Percentiles rank a stretch among this genome's conserved stretches.
These are phyloP conservation scores for Pristionchus japonicus DNA, from an alignment of 2,888 invertebrate species.

Conservation along the genomic window DNA sequence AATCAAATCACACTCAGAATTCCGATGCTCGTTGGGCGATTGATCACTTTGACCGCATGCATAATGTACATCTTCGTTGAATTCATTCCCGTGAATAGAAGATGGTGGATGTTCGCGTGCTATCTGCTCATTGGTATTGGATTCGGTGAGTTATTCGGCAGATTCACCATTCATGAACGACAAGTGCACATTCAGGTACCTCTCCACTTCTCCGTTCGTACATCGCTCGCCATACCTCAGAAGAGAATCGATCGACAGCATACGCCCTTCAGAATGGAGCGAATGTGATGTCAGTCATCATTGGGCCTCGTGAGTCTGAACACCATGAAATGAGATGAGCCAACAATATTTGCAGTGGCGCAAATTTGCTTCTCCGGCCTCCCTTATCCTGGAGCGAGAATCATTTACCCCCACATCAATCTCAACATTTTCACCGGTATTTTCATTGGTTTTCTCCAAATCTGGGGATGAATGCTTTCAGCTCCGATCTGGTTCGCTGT, in stretches of 20 bases:
- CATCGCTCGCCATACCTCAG: not conserved
- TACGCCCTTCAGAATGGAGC: slow-evolving; percentile 26
- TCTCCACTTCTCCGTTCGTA: not conserved
- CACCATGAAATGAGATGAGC: no score
- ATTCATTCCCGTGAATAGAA: not conserved
- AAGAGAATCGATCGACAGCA: slow-evolving; percentile 8
- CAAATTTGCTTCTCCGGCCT: not conserved
- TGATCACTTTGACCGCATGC: not conserved
- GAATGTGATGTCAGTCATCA: not conserved
- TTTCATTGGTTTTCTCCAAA: not conserved
- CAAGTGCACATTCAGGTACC: not conserved
- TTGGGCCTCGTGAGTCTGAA: not conserved
- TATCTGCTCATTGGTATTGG: not conserved
- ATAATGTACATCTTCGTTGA: slow-evolving; percentile 21
- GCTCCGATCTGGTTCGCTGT: slow-evolving; percentile 25
- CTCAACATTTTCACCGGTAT: slow-evolving; percentile 7
- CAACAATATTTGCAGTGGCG: not conserved
- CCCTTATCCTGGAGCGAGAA: slow-evolving; percentile 2
- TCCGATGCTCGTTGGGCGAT: not conserved
- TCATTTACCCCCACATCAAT: not conserved
- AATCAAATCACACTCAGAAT: no score
- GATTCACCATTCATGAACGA: no score
- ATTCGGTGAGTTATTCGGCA: not conserved
- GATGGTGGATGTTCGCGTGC: not conserved
- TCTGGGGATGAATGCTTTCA: not conserved